Conservation (phyloP, 2,113 vertebrate species). For the Balaeniceps rex region DNA sequence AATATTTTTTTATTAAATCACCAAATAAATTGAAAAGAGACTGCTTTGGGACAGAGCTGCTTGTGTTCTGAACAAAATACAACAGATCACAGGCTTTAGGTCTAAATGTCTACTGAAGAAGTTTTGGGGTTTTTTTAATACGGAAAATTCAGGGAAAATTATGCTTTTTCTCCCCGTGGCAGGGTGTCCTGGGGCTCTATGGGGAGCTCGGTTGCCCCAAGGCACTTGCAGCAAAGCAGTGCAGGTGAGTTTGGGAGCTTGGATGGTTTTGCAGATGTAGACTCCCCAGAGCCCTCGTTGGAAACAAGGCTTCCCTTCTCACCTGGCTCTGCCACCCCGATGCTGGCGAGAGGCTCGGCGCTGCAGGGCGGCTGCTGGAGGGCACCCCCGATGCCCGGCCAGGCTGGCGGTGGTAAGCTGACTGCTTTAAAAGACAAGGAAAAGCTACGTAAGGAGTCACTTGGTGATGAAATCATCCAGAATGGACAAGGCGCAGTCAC, state of each 20-base stretch:
- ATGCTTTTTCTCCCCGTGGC: no score
- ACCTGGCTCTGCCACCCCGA: accelerated
- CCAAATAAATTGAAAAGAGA: not conserved
- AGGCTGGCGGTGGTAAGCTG: not conserved
- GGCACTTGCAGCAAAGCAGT: not conserved
- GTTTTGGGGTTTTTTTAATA: no score
- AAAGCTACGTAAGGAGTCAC: not conserved
- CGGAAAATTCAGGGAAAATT: no score
- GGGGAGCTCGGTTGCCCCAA: not conserved
- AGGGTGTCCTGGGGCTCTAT: accelerated
- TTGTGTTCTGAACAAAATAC: not conserved
- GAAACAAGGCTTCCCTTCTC: not conserved
- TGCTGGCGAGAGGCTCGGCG: no score
- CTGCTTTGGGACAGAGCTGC: not conserved
- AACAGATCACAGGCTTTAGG: not conserved
- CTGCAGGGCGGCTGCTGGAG: not conserved
- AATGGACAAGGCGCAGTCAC: accelerated
- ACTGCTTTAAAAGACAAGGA: not conserved
- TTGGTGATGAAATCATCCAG: not conserved
- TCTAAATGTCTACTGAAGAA: not conserved
- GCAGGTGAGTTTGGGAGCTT: not conserved
- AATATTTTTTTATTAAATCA: not conserved
- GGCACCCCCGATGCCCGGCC: not conserved
- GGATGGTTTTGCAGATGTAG: not conserved
- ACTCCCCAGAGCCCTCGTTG: not conserved